Percentiles rank a stretch among this genome's conserved stretches.
Evolutionary conservation across 2,113 vertebrate genomes (phyloP).

Genomic region (Pelvicachromis taeniatus): DNA sequence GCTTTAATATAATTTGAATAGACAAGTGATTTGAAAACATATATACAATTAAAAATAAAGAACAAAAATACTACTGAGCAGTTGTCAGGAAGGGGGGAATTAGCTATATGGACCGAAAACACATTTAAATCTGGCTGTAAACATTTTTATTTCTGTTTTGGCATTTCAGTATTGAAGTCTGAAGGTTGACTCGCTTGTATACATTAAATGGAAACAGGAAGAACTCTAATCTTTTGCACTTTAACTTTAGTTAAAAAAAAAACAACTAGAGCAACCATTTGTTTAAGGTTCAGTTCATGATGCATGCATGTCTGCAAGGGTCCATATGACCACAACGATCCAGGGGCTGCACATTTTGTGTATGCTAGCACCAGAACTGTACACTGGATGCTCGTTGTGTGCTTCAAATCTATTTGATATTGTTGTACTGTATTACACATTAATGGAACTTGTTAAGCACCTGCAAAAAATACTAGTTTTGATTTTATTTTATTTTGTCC

Average conservation of each 20-base stretch:
- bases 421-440: not conserved
- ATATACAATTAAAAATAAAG: not conserved
- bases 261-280: not conserved
- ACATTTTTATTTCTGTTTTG: not conserved
- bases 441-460: not conserved
- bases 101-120: not conserved
- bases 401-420: not conserved
- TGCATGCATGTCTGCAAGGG: accelerated
- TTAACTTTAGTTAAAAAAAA: not conserved
- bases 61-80: not conserved
- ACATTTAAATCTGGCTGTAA: no score
- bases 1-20: not conserved
- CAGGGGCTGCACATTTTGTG: not conserved
- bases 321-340: not conserved
- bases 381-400: not conserved
- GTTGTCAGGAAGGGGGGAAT: not conserved
- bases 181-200: not conserved
- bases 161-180: not conserved
- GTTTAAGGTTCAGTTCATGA: not conserved
- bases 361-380: no score
- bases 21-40: not conserved
- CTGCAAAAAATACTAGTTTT: not conserved
- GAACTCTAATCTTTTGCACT: not conserved
- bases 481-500: not conserved
- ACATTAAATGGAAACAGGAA: not conserved